Percentiles rank a stretch among this genome's conserved stretches.
Evolutionary conservation across 2,888 invertebrate species (phyloP).

Genomic region (Apamea anceps): DNA sequence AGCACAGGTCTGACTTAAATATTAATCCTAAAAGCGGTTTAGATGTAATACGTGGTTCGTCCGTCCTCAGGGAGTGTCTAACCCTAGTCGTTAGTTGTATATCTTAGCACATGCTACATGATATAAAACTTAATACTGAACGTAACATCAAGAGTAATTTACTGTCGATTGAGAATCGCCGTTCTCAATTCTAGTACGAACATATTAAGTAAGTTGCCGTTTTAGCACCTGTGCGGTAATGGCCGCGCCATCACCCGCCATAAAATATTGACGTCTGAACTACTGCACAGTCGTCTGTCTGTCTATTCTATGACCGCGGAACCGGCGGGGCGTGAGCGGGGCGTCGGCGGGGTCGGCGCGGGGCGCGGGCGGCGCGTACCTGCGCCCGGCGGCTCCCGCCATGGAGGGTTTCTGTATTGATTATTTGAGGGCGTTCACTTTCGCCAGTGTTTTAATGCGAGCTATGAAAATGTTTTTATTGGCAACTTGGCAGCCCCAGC

Average conservation of each 20-base stretch:
- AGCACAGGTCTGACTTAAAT: conserved; percentile 22
- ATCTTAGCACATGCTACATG: conserved; percentile 46
- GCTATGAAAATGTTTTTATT: conserved; percentile 89
- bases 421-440: conserved; percentile 86
- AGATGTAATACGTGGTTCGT: conserved; percentile 29
- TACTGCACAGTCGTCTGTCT: conserved; percentile 69
- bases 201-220: conserved; percentile 45
- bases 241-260: conserved; percentile 55
- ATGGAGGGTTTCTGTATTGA: conserved; percentile 77
- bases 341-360: conserved; percentile 69
- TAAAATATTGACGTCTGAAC: conserved; percentile 69
- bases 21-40: conserved; percentile 43
- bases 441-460: conserved; percentile 89
- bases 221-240: conserved; percentile 62
- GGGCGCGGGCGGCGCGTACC: conserved; percentile 79
- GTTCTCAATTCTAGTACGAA: conserved; percentile 44
- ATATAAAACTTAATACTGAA: conserved; percentile 46
- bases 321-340: conserved; percentile 68
- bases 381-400: conserved; percentile 81
- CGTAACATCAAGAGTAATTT: conserved; percentile 34
- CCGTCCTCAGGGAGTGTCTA: conserved; percentile 38
- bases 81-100: conserved; percentile 43
- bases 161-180: conserved; percentile 28
- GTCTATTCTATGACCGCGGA: conserved; percentile 78
- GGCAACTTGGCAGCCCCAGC: conserved; percentile 80